Percentiles rank a stretch among this genome's conserved stretches.
These are phyloP conservation scores for Elmis aenea DNA, from an alignment of 2,888 invertebrate genomes.

Conservation along the genomic window DNA sequence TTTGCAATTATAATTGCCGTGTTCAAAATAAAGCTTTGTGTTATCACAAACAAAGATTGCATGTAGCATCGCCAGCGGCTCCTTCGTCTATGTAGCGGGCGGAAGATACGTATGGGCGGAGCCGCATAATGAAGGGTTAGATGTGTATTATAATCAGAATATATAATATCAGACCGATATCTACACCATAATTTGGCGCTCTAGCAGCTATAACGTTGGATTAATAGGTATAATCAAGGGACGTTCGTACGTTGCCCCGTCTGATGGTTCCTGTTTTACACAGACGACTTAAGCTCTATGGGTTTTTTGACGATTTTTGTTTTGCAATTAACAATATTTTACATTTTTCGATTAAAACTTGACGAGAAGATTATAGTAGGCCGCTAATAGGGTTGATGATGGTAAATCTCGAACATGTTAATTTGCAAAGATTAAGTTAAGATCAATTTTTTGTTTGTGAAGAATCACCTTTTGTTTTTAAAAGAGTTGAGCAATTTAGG, in stretches of 20 bases:
- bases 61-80: constrained; percentile 13
- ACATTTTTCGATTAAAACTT: constrained; percentile 9
- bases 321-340: not conserved
- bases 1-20: too few relatives aligned
- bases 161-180: constrained; percentile 27
- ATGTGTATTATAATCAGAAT: constrained; percentile 23
- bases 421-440: too few relatives aligned
- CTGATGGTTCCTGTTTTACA: too few relatives aligned
- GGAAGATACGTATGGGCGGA: constrained; percentile 14
- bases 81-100: constrained; percentile 9
- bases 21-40: too few relatives aligned
- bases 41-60: too few relatives aligned
- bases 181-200: constrained; percentile 25
- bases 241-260: constrained; percentile 9
- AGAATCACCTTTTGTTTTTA: too few relatives aligned
- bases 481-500: too few relatives aligned
- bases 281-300: too few relatives aligned
- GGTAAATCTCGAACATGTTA: too few relatives aligned
- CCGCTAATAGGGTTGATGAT: too few relatives aligned
- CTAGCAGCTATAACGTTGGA: constrained; percentile 22
- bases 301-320: too few relatives aligned
- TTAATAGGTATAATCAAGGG: constrained; percentile 23
- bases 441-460: too few relatives aligned
- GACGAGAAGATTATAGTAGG: constrained; percentile 16
- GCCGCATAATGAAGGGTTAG: constrained; percentile 23